These are phyloP conservation scores for Lerema accius DNA, from an alignment of 1,140 invertebrate species.

Conservation along the genomic window DNA sequence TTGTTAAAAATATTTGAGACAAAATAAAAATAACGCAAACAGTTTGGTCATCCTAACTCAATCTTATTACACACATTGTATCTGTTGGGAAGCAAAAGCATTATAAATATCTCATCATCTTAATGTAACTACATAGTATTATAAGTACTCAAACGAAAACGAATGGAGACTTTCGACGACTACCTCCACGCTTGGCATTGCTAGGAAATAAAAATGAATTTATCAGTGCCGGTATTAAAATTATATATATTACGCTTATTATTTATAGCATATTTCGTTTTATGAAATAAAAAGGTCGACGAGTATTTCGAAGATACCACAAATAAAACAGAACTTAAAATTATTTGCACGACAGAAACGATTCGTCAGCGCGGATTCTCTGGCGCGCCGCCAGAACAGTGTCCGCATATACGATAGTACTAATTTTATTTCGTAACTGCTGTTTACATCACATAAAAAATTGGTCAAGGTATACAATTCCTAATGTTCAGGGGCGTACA, in stretches of 20 bases:
- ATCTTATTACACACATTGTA: too few species aligned
- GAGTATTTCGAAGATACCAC: conserved; percentile 26
- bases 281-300: background rate
- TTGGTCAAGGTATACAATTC: conserved; percentile 59
- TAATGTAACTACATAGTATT: too few species aligned
- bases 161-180: too few species aligned
- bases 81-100: too few species aligned
- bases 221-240: too few species aligned
- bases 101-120: background rate
- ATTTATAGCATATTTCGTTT: background rate
- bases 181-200: too few species aligned
- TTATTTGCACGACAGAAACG: conserved; percentile 62
- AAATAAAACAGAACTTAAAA: conserved; percentile 39
- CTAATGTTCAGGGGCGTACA: background rate
- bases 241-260: too few species aligned
- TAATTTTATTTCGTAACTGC: conserved; percentile 73
- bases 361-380: conserved; percentile 60
- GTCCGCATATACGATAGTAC: conserved; percentile 54
- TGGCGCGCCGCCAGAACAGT: conserved; percentile 60
- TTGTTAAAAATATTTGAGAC: too few species aligned
- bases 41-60: too few species aligned
- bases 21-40: too few species aligned
- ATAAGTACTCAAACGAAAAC: too few species aligned
- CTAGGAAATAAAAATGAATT: too few species aligned
- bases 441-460: conserved; percentile 72